Conservation (phyloP, 1,140 invertebrate genomes). For the Lepidostoma basale region DNA sequence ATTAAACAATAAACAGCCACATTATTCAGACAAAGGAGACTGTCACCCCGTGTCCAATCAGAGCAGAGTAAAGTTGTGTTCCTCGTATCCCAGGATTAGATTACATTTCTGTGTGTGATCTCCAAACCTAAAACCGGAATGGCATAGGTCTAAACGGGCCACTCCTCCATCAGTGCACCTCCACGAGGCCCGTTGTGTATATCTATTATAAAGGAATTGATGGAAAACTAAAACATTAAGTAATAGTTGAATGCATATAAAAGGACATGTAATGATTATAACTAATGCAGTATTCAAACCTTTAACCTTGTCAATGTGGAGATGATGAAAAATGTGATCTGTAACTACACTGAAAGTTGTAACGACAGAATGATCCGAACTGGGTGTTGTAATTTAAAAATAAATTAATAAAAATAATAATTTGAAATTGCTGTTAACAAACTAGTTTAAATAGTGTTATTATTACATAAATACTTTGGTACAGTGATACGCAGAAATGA, state of each 20-base stretch:
- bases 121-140: conserved; percentile 6
- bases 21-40: no score
- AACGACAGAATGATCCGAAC: conserved; percentile 46
- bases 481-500: no score
- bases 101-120: no score
- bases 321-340: conserved; percentile 30
- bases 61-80: no score
- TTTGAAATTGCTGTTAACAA: no score
- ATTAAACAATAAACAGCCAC: no score
- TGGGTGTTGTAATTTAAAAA: conserved; percentile 41
- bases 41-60: no score
- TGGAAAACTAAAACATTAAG: conserved; percentile 17
- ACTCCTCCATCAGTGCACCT: not conserved
- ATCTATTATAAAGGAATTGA: conserved; percentile 11
- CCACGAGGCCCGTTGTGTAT: not conserved
- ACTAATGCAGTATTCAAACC: conserved; percentile 25
- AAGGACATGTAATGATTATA: conserved; percentile 12
- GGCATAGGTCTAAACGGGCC: no score
- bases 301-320: conserved; percentile 27
- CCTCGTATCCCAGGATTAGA: no score
- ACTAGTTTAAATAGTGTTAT: no score
- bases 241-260: conserved; percentile 13
- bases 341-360: conserved; percentile 20
- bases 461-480: no score
- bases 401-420: no score